Evolutionary conservation across 2,888 invertebrate species (phyloP), one percentile per base, ranked within the genome.

Genomic region (Cistogaster globosa): DNA sequence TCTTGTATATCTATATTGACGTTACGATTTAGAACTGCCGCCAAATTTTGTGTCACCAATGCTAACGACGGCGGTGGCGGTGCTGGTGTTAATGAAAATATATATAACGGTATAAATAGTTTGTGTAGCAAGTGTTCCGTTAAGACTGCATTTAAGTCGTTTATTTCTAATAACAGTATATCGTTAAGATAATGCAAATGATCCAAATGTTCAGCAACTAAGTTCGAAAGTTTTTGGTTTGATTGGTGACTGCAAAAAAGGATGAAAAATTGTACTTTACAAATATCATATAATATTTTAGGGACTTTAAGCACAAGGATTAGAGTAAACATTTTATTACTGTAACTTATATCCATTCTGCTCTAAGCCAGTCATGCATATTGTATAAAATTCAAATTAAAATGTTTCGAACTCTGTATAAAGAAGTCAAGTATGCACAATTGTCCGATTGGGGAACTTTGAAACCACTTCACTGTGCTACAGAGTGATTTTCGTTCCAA

Each of bases 171-270:
- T 90, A 97, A 96, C 22, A 99, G 94, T 88, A 99, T 99, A 91
- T 99, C 99, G 91, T 99, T 99, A 78, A 99, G 94, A 92, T 99
- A 99, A 93, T 99, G 99, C 16, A 99, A 94, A 92, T 99, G 98
- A 93, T 99, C 99, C 87, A 99, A 93, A 92, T 99, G 99, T 93
- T 99, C 99, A 0, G 98, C 99, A 2, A 99, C 98, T 86, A 99
- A 93, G 93, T 98, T 98, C 14, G 98, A 96, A 67, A 99, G 94
- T 89, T 97, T 95, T 89, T 97, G 97, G 90, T 97, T 96, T 22
- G 97, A 97, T 93, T 97, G 96, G 91, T 98, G 97, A 92, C 98
- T 98, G 93, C 88, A 74, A 42, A 48, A 36, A 38, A 45, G 11
- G 9, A 48, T 58, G 1, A 2, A 20, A 67, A 55, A 5, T 0